Base-by-base conservation (phyloP, 2,888 invertebrate genomes). In the Tinea trinotella region DNA sequence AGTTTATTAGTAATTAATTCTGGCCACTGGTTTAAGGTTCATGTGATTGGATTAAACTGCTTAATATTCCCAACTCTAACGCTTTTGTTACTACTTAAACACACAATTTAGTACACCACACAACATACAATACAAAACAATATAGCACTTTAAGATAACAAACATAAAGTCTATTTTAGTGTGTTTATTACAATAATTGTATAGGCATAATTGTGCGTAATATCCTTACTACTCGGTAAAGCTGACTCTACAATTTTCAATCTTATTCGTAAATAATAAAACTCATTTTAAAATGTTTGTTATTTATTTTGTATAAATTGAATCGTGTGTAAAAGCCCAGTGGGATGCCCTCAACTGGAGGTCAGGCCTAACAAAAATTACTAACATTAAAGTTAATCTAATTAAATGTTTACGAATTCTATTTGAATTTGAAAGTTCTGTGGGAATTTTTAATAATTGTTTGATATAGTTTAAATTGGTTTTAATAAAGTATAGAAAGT, bases 361-460 rank as follows among this genome's bases (percentile, higher is more conserved):
- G 24, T 24, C 24, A 24, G 24, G 24, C 24, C 24, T 24, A 9
- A 24, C 24, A 24, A 24, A 24, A 24, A 24, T n/a, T n/a, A 9
- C 6, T 24, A 24, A 24, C 24, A 24, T 7, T 24, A 24, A 24
- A 24, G 24, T 24, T 24, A 24, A 7, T 24, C 6, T 24, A 24
- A 7, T 24, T 24, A 24, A 9, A 40, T 40, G 13, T 40, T 40
- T 40, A 40, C n/a, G 5, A 40, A 40, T 40, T 40, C 40, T 40
- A 9, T 40, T 40, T 40, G 6, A 40, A 40, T 6, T 40, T 40
- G 40, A n/a, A 40, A n/a, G 12, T 13, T n/a, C 40, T 5, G 12
- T 40, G 13, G 12, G 40, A 40, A 40, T 7, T n/a, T 40, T 40
- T 40, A 40, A 40, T 40, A 7, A n/a, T n/a, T n/a, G n/a, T n/a